phyloP scores from a whole-genome alignment of 2,113 vertebrate genomes.

The Onychostruthus taczanowskii region DNA sequence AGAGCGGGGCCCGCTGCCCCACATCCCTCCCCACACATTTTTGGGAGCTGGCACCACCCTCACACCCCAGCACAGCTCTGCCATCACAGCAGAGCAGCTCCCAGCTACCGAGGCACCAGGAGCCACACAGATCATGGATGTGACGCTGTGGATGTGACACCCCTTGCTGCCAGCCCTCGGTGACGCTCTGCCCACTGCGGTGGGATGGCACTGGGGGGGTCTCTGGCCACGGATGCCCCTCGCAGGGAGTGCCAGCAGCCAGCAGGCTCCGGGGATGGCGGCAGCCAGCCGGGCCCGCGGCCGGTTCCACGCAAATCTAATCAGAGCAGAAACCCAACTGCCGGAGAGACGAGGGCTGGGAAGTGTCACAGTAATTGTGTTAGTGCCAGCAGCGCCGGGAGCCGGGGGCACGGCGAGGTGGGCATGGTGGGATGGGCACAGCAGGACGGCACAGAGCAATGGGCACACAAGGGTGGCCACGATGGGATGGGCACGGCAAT shows the following conservation, averaged over 20 bases:
- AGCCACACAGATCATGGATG: rapidly evolving
- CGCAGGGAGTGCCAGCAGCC: background rate
- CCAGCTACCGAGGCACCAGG: rapidly evolving
- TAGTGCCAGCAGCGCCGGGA: background rate
- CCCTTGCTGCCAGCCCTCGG: background rate
- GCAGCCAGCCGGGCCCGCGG: background rate
- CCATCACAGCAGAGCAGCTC: rapidly evolving
- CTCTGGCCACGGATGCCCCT: rapidly evolving
- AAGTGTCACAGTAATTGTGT: background rate
- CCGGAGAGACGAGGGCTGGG: background rate
- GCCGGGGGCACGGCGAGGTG: rapidly evolving
- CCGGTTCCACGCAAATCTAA: background rate
- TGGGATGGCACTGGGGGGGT: rapidly evolving
- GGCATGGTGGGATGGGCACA: background rate
- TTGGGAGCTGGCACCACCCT: background rate
- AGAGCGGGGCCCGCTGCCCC: rapidly evolving
- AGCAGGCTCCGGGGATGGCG: background rate
- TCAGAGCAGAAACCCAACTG: constrained; percentile 12
- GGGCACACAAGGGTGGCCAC: background rate
- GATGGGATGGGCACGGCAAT: rapidly evolving
- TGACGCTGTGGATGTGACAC: rapidly evolving
- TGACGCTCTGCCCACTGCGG: rapidly evolving
- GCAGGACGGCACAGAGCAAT: background rate
- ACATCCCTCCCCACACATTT: rapidly evolving
- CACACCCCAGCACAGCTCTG: rapidly evolving